Evolutionary conservation across 2,797 vertebrate genomes (phyloP), one percentile per base, ranked within the genome.

Genomic region (Cichlasoma orientale): DNA sequence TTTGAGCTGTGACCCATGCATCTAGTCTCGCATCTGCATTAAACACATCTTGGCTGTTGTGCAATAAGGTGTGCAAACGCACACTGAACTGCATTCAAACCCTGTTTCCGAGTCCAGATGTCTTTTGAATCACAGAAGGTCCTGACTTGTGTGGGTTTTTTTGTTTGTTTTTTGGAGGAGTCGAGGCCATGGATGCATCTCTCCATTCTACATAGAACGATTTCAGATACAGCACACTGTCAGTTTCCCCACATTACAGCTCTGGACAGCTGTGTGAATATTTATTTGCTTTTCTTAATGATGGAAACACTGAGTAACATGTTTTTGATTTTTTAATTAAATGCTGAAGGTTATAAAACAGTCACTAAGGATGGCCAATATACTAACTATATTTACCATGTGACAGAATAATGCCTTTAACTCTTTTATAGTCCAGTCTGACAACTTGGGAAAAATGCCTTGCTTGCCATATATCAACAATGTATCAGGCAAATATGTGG

Each of bases 241-340:
- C 82, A 10, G 36, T 77, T 89, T 80, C 59, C 66, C 79, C 81
- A 85, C 74, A 73, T 88, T 78, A 66, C 59, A 84, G 55, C 47
- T 70, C 55, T 23, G 33, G 44, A 79, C 50, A 78, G 71, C 79
- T 86, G 87, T 76, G 72, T 74, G 78, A 25, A 73, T 86, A 82
- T 88, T 90, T 91, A 89, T 92, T 86, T 90, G 89, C 84, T 93
- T 86, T 78, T 70, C 91, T 94, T 92, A 84, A 92, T 56, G 86
- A 91, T 53, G 89, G 92, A 94, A 93, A 92, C 78, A 89, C 81
- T 91, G 87, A 90, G 78, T 90, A 90, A 89, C 80, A 87, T 89
- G 86, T 90, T 92, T 89, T 83, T 87, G 73, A 88, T 50, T 77
- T 82, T 82, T 80, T 82, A 12, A 90, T 89, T 85, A 88, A 82